Evolutionary conservation across 2,113 vertebrate genomes (phyloP).

Genomic region (Steatornis caripensis): DNA sequence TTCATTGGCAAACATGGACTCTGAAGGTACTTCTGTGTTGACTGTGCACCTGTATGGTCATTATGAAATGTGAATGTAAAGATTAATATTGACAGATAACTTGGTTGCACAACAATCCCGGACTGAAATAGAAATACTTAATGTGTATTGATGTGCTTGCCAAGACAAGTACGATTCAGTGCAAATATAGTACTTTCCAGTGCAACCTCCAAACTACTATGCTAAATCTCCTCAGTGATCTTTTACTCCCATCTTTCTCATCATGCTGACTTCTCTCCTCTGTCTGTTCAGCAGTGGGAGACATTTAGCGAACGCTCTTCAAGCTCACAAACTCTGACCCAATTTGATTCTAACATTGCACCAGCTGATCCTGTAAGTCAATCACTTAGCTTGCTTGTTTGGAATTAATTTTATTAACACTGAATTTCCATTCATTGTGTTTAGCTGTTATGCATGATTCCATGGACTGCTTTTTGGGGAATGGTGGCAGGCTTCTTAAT

Average conservation of each 20-base stretch:
- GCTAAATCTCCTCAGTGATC: slow-evolving; percentile 73
- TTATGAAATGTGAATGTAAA: not conserved
- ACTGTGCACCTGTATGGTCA: not conserved
- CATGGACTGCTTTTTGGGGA: slow-evolving; percentile 68
- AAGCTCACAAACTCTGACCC: slow-evolving; percentile 99
- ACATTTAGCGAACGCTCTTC: slow-evolving; percentile 99
- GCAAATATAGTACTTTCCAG: slow-evolving; percentile 48
- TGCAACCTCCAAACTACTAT: slow-evolving; percentile 72
- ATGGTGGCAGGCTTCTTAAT: slow-evolving; percentile 64
- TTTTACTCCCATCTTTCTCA: slow-evolving; percentile 71
- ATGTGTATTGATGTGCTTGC: not conserved
- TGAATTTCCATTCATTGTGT: slow-evolving; percentile 75
- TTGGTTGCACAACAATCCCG: not conserved
- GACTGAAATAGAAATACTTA: not conserved
- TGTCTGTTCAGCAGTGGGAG: slow-evolving; percentile 99
- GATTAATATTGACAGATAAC: not conserved
- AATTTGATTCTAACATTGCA: slow-evolving; percentile 99
- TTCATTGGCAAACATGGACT: not conserved
- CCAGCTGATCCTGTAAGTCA: slow-evolving; percentile 99
- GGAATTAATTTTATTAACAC: slow-evolving; percentile 99
- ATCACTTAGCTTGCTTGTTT: slow-evolving; percentile 98
- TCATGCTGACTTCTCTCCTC: slow-evolving; percentile 90
- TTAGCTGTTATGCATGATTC: slow-evolving; percentile 74
- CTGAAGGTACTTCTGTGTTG: not conserved
- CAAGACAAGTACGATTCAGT: not conserved